Evolutionary conservation across 2,888 invertebrate species (phyloP), one percentile per base, ranked within the genome.

Genomic region (Meghimatium bilineatum): DNA sequence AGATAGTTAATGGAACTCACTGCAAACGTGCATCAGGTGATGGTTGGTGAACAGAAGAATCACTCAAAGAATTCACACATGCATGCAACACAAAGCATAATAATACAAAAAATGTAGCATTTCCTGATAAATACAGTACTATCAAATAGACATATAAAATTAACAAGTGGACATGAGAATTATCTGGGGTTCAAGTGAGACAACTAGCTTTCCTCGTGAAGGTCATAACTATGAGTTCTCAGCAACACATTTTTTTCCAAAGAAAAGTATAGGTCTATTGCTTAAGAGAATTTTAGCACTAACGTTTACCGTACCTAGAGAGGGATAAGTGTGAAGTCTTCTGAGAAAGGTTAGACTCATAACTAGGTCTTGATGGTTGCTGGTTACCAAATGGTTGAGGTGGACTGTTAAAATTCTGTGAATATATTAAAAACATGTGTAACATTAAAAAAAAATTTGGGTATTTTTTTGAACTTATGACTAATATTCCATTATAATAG

Each of bases 401-500:
- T 34, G 90, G 87, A 56, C 88, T 83, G 83, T 91, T 92, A 85
- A 90, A 92, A 77, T 87, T 91, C 91, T 92, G 89, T 26, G 88
- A 85, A 80, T 71, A 38, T 60, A 60, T 67, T 29, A 14, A 74
- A 38, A 74, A 44, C 2, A 49, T 74, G 44, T 34, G 20, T 71
- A 71, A 29, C 38, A 10, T 69, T 69, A 32, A 69, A 44, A 44
- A 44, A 44, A 5, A n/a, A n/a, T n/a, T n/a, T n/a, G n/a, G n/a
- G n/a, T n/a, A n/a, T n/a, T n/a, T n/a, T n/a, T n/a, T n/a, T n/a
- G n/a, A n/a, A n/a, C n/a, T n/a, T n/a, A n/a, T n/a, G n/a, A n/a
- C n/a, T n/a, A n/a, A n/a, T n/a, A n/a, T n/a, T n/a, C n/a, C n/a
- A n/a, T n/a, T n/a, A n/a, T n/a, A n/a, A n/a, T n/a, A n/a, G n/a